These are phyloP conservation scores for Hyphantria cunea DNA, from an alignment of 1,140 invertebrate species.

Conservation along the genomic window DNA sequence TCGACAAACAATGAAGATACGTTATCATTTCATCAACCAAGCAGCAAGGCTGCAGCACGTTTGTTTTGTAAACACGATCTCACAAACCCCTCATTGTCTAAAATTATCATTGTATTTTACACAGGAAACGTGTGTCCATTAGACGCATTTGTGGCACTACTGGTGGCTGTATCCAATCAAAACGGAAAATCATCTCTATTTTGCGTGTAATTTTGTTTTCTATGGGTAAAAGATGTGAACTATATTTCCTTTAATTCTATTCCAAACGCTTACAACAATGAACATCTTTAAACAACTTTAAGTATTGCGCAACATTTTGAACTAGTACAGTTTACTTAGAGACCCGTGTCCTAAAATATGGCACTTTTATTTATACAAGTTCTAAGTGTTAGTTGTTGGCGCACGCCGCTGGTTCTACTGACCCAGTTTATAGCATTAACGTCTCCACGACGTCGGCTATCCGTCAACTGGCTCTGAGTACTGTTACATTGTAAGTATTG, in stretches of 20 bases:
- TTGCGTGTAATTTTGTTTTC: no score
- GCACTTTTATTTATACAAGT: constrained; percentile 43
- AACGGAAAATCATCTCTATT: no score
- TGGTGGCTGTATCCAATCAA: constrained; percentile 1
- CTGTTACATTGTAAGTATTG: constrained; percentile 45
- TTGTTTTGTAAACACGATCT: constrained; percentile 27
- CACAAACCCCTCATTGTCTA: constrained; percentile 36
- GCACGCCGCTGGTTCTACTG: constrained; percentile 44
- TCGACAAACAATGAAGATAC: constrained; percentile 26
- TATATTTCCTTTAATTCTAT: no score
- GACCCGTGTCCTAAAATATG: constrained; percentile 30
- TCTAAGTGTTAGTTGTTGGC: constrained; percentile 42
- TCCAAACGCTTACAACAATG: constrained; percentile 35
- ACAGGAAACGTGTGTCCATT: constrained; percentile 26
- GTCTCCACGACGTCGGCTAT: constrained; percentile 38
- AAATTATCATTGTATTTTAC: constrained; percentile 25
- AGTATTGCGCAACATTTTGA: not conserved
- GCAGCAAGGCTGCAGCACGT: constrained; percentile 33
- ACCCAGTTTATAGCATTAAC: constrained; percentile 56
- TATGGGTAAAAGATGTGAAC: no score
- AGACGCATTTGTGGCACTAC: constrained; percentile 15
- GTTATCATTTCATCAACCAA: constrained; percentile 17
- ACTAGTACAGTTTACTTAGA: no score
- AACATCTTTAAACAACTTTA: no score
- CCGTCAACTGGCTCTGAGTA: constrained; percentile 42